phyloP scores from a whole-genome alignment of 2,888 invertebrate species.

The Amphipoea oculea region DNA sequence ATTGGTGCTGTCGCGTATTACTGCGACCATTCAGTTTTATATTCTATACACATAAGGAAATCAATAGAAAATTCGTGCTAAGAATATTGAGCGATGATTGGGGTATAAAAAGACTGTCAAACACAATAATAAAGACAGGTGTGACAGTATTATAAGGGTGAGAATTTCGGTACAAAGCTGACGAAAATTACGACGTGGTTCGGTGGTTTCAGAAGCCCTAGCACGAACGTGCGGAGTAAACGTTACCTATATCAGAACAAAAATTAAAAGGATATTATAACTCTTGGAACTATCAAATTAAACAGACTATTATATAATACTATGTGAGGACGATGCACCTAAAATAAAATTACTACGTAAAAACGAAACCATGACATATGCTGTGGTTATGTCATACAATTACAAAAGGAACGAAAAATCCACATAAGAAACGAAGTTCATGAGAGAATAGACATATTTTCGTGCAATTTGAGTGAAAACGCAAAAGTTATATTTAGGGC shows the following conservation, averaged over 20 bases:
- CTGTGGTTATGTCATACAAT: too few species aligned
- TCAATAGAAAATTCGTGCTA: constrained; percentile 21
- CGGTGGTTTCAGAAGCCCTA: background rate
- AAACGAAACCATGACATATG: too few species aligned
- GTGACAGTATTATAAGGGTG: background rate
- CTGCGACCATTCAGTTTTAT: constrained; percentile 19
- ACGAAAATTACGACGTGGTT: background rate
- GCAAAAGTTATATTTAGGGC: too few species aligned
- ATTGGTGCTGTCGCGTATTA: constrained; percentile 37
- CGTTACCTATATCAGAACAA: background rate
- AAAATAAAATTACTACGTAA: too few species aligned
- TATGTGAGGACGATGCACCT: too few species aligned
- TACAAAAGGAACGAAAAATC: too few species aligned
- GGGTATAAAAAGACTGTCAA: constrained; percentile 7
- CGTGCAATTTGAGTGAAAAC: too few species aligned
- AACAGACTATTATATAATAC: too few species aligned
- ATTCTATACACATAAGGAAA: constrained; percentile 25
- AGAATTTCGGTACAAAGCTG: background rate
- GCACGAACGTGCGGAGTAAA: background rate
- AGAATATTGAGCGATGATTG: constrained; percentile 24
- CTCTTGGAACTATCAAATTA: background rate
- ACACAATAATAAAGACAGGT: background rate
- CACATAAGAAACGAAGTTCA: too few species aligned
- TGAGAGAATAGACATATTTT: too few species aligned
- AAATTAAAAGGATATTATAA: background rate